Evolutionary conservation across 1,140 invertebrate genomes (phyloP).

Genomic region (Contarinia nasturtii): DNA sequence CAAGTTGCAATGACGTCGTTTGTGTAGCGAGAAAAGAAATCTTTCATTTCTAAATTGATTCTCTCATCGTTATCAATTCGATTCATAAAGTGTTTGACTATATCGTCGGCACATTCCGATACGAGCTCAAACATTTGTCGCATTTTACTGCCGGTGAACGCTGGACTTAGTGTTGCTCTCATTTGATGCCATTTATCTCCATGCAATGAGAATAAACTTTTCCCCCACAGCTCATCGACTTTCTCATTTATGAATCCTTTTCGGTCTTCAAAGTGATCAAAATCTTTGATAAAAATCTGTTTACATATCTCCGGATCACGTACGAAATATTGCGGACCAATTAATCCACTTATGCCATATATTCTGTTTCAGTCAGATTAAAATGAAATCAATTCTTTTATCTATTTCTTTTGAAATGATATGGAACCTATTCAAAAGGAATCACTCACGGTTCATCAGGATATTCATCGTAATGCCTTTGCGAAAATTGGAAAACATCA

Average conservation of each 20-base stretch:
- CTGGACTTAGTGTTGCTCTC: constrained; percentile 9
- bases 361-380: not conserved
- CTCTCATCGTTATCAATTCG: constrained; percentile 5
- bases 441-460: not conserved
- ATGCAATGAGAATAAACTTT: constrained; percentile 10
- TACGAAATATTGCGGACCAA: constrained; percentile 16
- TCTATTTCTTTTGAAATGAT: not conserved
- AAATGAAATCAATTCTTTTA: not conserved
- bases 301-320: constrained; percentile 23
- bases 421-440: constrained; percentile 8
- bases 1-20: constrained; percentile 20
- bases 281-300: constrained; percentile 4
- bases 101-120: constrained; percentile 5
- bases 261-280: constrained; percentile 19
- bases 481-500: not conserved
- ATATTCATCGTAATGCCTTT: not conserved
- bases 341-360: constrained; percentile 4
- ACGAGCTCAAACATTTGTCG: constrained; percentile 19
- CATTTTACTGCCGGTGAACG: constrained; percentile 16
- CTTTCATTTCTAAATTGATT: constrained; percentile 17
- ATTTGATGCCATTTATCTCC: constrained; percentile 13
- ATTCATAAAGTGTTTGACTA: not conserved
- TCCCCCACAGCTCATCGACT: constrained; percentile 9
- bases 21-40: constrained; percentile 15
- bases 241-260: constrained; percentile 10